Base-by-base conservation (phyloP, 2,888 invertebrate species). In the Cataglyphis albicans region DNA sequence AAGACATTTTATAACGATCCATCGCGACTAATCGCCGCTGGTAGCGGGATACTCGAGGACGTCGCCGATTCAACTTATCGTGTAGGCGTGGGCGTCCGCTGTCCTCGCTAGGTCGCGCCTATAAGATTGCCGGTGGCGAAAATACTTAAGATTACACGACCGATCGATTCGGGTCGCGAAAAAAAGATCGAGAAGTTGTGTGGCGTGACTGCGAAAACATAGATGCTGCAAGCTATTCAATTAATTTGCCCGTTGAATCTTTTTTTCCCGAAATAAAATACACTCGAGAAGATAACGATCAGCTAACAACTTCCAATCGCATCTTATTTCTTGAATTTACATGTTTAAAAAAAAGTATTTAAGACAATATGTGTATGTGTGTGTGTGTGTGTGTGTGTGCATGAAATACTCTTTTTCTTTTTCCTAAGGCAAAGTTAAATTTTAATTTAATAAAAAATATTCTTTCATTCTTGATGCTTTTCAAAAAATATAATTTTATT, bases 11-110 rank as follows among this genome's bases (percentile, higher is more conserved):
- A 82, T 78, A 82, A 82, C 65, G 75, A 82, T 75, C 12, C 82
- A 73, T 29, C 78, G n/a, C 52, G 78, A 61, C 64, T 55, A 21
- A 68, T 55, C 38, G 64, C 35, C 57, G 72, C 38, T 65, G 55
- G 52, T 55, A 70, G 72, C 44, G 64, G 55, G 38, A 83, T 68
- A 32, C 65, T 65, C 81, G 84, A 84, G 82, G 68, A 84, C 74
- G 55, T 15, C 32, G 67, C n/a, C 84, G 82, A 75, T 84, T 75
- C 84, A 44, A 80, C 44, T 72, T 72, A 70, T 52, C 65, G 55
- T 52, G 72, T 85, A 78, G 72, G 78, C 78, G 75, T 87, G 74
- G 72, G 78, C 78, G 83, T 84, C 67, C 70, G 65, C 48, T 81
- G 68, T 81, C 70, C 84, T 82, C 82, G 82, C 59, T 76, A 75